Evolutionary conservation across 2,797 vertebrate species (phyloP).

Genomic region (Lacerta bilineata): DNA sequence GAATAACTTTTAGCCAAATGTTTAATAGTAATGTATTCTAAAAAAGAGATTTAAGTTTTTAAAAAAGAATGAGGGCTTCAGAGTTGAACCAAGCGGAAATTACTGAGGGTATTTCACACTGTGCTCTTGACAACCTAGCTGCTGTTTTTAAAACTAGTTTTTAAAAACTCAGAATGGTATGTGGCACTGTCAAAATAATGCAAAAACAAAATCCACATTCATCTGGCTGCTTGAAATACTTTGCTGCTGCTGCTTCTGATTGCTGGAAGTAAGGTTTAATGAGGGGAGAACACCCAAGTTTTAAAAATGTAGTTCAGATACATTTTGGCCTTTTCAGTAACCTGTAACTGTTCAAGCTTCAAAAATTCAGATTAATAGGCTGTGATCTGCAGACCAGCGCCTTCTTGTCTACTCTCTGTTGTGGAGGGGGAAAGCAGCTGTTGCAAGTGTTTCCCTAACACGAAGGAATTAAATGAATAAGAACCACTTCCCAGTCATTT

Average conservation of each 20-base stretch:
- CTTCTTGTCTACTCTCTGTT: constrained; percentile 18
- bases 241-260: neutral
- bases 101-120: neutral
- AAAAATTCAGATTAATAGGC: constrained; percentile 19
- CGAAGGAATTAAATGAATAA: neutral
- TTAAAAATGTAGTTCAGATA: constrained; percentile 2
- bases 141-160: neutral
- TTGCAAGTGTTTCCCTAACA: neutral
- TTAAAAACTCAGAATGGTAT: neutral
- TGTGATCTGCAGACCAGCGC: constrained; percentile 20
- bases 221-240: constrained; percentile 7
- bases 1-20: neutral
- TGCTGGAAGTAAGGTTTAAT: constrained; percentile 28
- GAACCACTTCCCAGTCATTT: neutral
- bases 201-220: neutral
- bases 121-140: neutral
- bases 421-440: neutral
- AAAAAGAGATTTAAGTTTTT: constrained; percentile 1
- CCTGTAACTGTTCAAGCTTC: constrained; percentile 24
- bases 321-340: constrained; percentile 26
- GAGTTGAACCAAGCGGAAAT: neutral
- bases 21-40: neutral
- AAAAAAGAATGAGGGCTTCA: neutral
- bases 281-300: neutral
- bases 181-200: neutral